A percentile compares a stretch with the other conserved stretches of the same genome.
Conservation (phyloP, 2,113 vertebrate genomes). For the Scartelaos histophorus region DNA sequence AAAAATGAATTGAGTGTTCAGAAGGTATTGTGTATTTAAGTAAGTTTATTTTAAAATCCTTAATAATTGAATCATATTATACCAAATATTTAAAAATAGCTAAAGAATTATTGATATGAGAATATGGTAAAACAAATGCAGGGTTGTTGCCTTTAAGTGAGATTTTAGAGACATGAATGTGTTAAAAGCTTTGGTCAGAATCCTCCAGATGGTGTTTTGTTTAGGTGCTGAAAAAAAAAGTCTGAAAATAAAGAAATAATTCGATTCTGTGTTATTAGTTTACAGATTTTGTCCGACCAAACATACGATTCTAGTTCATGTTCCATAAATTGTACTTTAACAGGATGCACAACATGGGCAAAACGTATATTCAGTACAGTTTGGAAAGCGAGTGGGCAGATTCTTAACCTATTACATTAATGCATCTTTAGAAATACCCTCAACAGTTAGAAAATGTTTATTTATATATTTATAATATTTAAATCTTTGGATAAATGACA, state of each 20-base stretch:
- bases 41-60: background rate
- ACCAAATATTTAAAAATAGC: background rate
- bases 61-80: background rate
- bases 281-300: background rate
- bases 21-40: background rate
- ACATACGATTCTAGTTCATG: too few species aligned
- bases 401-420: too few species aligned
- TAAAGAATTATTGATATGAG: background rate
- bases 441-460: too few species aligned
- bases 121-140: background rate
- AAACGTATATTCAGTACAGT: too few species aligned
- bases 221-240: background rate
- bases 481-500: too few species aligned
- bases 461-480: too few species aligned
- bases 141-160: constrained; percentile 4
- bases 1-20: background rate
- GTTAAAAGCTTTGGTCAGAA: background rate
- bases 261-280: background rate
- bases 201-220: background rate
- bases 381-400: too few species aligned
- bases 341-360: too few species aligned
- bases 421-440: too few species aligned
- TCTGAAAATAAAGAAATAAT: background rate
- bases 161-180: background rate
- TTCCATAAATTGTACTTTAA: too few species aligned